Evolutionary conservation across 2,113 vertebrate species (phyloP).

Genomic region (Sylvietta virens): DNA sequence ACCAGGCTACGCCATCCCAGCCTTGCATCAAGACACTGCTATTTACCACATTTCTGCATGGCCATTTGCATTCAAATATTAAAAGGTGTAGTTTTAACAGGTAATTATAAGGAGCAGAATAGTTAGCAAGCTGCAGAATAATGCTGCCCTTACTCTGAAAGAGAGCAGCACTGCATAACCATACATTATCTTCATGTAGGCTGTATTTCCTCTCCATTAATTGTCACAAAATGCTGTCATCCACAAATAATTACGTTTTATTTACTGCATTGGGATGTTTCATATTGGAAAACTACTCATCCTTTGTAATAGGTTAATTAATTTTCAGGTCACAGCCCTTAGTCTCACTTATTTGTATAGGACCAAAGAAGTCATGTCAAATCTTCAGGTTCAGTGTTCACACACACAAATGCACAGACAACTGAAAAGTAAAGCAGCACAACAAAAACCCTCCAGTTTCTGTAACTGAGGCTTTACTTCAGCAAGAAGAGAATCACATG

Average conservation of each 20-base stretch:
- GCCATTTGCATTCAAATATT: constrained; percentile 28
- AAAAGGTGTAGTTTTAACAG: background rate
- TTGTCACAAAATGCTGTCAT: background rate
- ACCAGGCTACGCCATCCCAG: background rate
- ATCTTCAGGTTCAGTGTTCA: background rate
- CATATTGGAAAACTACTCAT: background rate
- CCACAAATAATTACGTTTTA: background rate
- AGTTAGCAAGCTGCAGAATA: background rate
- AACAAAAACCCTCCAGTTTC: background rate
- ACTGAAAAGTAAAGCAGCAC: background rate
- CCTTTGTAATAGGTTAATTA: background rate
- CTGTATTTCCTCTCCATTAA: background rate
- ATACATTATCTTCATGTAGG: background rate
- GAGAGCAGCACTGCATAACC: background rate
- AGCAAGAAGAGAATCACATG: background rate
- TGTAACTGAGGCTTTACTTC: background rate
- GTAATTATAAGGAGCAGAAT: background rate
- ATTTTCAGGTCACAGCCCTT: background rate
- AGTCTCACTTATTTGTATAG: background rate
- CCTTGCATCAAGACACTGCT: background rate
- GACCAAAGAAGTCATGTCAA: background rate
- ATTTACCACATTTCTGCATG: background rate
- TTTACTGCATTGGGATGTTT: background rate
- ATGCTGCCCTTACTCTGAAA: background rate
- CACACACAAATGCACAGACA: background rate